Percentiles rank a stretch among this genome's conserved stretches.
These are phyloP conservation scores for Eristalinus aeneus DNA, from an alignment of 2,888 invertebrate species.

Conservation along the genomic window DNA sequence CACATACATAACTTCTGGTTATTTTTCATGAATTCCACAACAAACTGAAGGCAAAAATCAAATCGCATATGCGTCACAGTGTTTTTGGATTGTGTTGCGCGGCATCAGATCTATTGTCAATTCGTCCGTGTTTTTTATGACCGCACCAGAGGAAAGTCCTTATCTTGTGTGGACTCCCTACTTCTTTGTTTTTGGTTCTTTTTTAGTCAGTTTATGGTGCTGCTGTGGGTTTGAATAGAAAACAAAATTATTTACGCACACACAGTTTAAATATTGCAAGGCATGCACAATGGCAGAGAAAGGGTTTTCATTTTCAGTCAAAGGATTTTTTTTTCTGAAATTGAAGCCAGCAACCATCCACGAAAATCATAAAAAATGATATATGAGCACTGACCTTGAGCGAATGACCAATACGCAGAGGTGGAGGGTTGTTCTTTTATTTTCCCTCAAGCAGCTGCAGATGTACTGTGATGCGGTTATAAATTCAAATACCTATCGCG, in stretches of 20 bases:
- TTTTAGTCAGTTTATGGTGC: slow-evolving; percentile 56
- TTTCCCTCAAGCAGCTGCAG: slow-evolving; percentile 54
- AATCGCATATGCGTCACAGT: slow-evolving; percentile 48
- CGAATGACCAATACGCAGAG: slow-evolving; percentile 57
- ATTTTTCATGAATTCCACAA: slow-evolving; percentile 38
- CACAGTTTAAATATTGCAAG: slow-evolving; percentile 65
- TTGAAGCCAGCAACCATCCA: slow-evolving; percentile 31
- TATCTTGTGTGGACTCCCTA: slow-evolving; percentile 48
- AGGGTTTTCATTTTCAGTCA: slow-evolving; percentile 46
- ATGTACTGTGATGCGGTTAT: background rate
- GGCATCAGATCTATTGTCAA: slow-evolving; percentile 59
- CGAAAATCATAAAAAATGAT: slow-evolving; percentile 62
- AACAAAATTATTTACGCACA: slow-evolving; percentile 71
- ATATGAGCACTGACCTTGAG: slow-evolving; percentile 67
- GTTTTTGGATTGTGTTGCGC: slow-evolving; percentile 45
- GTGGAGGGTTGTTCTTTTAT: slow-evolving; percentile 40
- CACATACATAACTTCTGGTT: background rate
- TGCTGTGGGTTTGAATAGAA: slow-evolving; percentile 66
- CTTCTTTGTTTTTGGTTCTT: slow-evolving; percentile 20
- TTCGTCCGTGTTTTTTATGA: slow-evolving; percentile 63
- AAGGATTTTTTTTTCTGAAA: slow-evolving; percentile 34
- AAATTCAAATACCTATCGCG: background rate
- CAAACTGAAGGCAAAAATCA: slow-evolving; percentile 45
- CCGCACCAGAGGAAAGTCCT: slow-evolving; percentile 62
- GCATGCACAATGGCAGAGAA: slow-evolving; percentile 60